Evolutionary conservation across 2,888 invertebrate species (phyloP).

Genomic region (Lacanobia wlatinum): DNA sequence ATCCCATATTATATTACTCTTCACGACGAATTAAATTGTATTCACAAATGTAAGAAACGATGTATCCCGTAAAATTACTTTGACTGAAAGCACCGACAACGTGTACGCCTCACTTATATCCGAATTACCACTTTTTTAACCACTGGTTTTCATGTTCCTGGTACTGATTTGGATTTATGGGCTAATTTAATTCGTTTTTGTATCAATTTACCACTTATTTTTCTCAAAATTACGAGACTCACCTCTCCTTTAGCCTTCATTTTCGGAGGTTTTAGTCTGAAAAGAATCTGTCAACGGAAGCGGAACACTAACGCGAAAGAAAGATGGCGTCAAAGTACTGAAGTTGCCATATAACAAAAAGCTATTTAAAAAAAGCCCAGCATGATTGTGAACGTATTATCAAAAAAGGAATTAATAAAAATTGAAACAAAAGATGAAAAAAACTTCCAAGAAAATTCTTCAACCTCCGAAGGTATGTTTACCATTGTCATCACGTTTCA

Average conservation of each 20-base stretch:
- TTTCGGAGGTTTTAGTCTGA: slow-evolving; percentile 87
- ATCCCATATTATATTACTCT: not conserved
- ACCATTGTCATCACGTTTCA: too few relatives aligned
- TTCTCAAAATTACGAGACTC: slow-evolving; percentile 70
- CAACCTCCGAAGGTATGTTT: too few relatives aligned
- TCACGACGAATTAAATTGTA: not conserved
- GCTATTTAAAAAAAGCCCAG: too few relatives aligned
- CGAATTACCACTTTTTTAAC: slow-evolving; percentile 37
- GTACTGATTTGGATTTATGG: slow-evolving; percentile 22
- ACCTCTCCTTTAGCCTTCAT: slow-evolving; percentile 98
- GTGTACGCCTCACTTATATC: slow-evolving; percentile 74
- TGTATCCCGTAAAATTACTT: slow-evolving; percentile 41
- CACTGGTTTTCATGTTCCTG: slow-evolving; percentile 37
- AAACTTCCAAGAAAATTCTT: too few relatives aligned
- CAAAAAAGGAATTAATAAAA: too few relatives aligned
- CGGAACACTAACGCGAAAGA: slow-evolving; percentile 81
- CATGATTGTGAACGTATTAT: too few relatives aligned
- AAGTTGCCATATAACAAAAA: slow-evolving; percentile 38
- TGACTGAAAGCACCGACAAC: slow-evolving; percentile 77
- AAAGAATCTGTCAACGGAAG: slow-evolving; percentile 90
- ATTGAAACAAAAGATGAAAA: too few relatives aligned
- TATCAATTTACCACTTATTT: slow-evolving; percentile 52
- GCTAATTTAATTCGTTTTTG: slow-evolving; percentile 6
- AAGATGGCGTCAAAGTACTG: slow-evolving; percentile 69
- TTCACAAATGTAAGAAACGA: not conserved